These are phyloP conservation scores for Albula glossodonta DNA, from an alignment of 2,113 vertebrate genomes.

Conservation along the genomic window DNA sequence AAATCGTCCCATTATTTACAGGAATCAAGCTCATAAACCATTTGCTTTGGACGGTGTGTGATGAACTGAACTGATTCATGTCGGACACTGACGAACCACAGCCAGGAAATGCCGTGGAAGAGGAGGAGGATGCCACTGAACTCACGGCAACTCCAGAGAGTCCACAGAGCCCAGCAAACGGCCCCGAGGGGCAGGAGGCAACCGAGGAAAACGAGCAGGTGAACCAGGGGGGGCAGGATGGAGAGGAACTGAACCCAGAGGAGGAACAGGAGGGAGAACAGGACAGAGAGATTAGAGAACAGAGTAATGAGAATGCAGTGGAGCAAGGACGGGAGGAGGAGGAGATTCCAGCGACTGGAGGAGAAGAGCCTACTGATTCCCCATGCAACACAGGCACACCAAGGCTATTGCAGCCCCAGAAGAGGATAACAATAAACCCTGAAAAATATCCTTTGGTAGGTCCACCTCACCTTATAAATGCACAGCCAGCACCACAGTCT, in stretches of 20 bases:
- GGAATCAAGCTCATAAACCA: neutral
- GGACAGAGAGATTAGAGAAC: neutral
- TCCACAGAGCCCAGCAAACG: neutral
- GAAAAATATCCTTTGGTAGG: constrained; percentile 75
- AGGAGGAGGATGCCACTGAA: neutral
- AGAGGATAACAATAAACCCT: neutral
- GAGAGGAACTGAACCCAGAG: neutral
- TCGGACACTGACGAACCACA: constrained; percentile 10
- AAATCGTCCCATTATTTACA: neutral
- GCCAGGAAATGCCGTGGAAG: neutral
- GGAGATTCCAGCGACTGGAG: constrained; percentile 7
- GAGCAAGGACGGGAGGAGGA: neutral
- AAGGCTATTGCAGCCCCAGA: constrained; percentile 57
- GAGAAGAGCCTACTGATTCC: constrained; percentile 40
- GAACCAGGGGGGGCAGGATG: neutral
- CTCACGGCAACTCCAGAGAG: neutral
- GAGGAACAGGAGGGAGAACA: too few relatives aligned
- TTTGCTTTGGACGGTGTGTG: constrained; percentile 4
- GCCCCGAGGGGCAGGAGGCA: neutral
- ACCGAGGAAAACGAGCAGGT: neutral
- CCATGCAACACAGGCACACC: constrained; percentile 67
- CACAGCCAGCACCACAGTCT: neutral
- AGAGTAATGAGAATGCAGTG: neutral
- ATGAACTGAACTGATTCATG: constrained; percentile 35
- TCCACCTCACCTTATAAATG: neutral